Evolutionary conservation across 53 echinoderm and acorn worm genomes (phyloP).

Genomic region (Echinometra lucunter): DNA sequence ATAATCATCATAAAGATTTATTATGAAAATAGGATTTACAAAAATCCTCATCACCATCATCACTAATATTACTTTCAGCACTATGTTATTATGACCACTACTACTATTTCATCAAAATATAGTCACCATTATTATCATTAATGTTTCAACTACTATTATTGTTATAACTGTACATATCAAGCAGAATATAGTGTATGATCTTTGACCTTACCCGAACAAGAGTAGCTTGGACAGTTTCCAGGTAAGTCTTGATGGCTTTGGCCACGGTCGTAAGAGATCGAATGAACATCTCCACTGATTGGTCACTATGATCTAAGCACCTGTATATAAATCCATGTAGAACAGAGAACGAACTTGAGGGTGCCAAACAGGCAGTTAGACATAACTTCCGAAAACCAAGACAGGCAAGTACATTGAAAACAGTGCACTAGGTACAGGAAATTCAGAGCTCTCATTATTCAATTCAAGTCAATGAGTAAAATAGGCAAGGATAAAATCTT

Average conservation of each 20-base stretch:
- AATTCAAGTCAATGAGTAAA: neutral
- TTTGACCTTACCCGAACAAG: slow-evolving; percentile 72
- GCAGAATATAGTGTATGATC: neutral
- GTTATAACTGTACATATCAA: neutral
- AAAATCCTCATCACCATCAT: too few relatives aligned
- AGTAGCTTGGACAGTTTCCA: slow-evolving; percentile 72
- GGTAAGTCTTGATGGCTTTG: slow-evolving; percentile 73
- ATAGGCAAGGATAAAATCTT: neutral
- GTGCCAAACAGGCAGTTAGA: too few relatives aligned
- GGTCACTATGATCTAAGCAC: neutral
- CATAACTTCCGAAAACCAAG: neutral
- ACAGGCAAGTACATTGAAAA: neutral
- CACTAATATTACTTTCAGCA: too few relatives aligned
- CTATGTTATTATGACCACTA: too few relatives aligned
- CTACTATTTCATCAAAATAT: too few relatives aligned
- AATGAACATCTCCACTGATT: neutral
- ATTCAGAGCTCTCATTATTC: neutral
- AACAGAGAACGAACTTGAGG: too few relatives aligned
- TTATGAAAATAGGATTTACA: too few relatives aligned
- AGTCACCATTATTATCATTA: too few relatives aligned
- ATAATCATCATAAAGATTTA: neutral
- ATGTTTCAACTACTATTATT: too few relatives aligned
- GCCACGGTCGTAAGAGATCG: slow-evolving; percentile 69
- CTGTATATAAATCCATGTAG: neutral
- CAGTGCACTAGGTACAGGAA: neutral